Evolutionary conservation across 2,888 invertebrate genomes (phyloP), one percentile per base, ranked within the genome.

Genomic region (Osmoderma eremita): DNA sequence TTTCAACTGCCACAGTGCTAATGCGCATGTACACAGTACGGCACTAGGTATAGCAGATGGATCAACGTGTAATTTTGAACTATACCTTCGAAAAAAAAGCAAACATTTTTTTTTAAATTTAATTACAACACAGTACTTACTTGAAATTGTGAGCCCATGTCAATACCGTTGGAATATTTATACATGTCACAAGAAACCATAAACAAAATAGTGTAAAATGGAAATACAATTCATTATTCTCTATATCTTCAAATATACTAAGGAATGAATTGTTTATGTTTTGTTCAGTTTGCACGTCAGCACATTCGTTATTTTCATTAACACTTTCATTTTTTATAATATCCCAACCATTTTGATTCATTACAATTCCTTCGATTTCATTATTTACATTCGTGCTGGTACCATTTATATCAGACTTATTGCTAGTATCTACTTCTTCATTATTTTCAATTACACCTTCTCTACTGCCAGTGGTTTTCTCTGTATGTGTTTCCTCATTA

Each of bases 141-240:
- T 88, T 88, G 75, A 90, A 91, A 83, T 91, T 92, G 76, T 89
- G 89, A 0, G 92, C 90, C 94, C 94, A 94, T 3, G 92, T 90
- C 45, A 94, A 79, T 13, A 90, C 86, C 45, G 89, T 87, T 0
- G 94, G 93, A 10, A 90, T 72, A 80, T 91, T 91, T 41, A 92
- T 82, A n/a, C 88, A 70, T 0, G 91, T 85, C 30, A 89, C 84
- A 13, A 88, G 78, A 62, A 88, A 77, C 86, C 91, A 90, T 72
- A 93, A 77, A 61, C 90, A 82, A 74, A 93, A 90, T 74, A 93
- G 78, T 67, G 90, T 87, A 76, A 92, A 86, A 77, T 93, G 92
- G 78, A 92, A 91, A 76, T 92, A 87, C 73, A 93, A 85, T 72
- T 84, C 84, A 69, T 81, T 71, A 49, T 75, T 72, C 69, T 73